phyloP scores from a whole-genome alignment of 2,888 invertebrate genomes.

The Bembecia ichneumoniformis region DNA sequence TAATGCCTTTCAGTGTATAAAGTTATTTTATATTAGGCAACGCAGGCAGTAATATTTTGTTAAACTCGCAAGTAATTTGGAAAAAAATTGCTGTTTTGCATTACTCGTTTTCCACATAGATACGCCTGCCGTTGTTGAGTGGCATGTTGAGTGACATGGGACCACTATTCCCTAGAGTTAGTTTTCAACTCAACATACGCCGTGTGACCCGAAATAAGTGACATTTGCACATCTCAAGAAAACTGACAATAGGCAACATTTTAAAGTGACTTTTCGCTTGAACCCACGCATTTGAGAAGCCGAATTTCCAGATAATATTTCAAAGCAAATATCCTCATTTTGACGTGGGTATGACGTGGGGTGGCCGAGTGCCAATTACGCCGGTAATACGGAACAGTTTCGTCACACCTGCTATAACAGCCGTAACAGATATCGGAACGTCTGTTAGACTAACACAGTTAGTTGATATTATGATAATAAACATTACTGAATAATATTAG shows the following conservation, averaged over 20 bases:
- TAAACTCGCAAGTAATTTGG: too few relatives aligned
- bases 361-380: constrained; percentile 5
- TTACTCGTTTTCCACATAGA: too few relatives aligned
- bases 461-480: background rate
- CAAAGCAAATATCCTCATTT: constrained; percentile 3
- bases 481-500: background rate
- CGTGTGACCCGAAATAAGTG: too few relatives aligned
- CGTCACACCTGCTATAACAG: constrained; percentile 2
- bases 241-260: background rate
- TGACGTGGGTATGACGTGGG: constrained; percentile 6
- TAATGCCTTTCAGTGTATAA: too few relatives aligned
- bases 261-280: background rate
- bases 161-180: too few relatives aligned
- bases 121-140: too few relatives aligned
- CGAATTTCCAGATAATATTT: constrained; percentile 4
- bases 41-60: too few relatives aligned
- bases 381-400: constrained; percentile 3
- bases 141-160: too few relatives aligned
- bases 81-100: too few relatives aligned
- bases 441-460: background rate
- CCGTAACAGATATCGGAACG: background rate
- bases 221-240: background rate
- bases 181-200: too few relatives aligned
- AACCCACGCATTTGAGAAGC: background rate
- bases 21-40: too few relatives aligned